Base-by-base conservation (phyloP, 2,113 vertebrate genomes). In the Phalacrocorax brasilianus region DNA sequence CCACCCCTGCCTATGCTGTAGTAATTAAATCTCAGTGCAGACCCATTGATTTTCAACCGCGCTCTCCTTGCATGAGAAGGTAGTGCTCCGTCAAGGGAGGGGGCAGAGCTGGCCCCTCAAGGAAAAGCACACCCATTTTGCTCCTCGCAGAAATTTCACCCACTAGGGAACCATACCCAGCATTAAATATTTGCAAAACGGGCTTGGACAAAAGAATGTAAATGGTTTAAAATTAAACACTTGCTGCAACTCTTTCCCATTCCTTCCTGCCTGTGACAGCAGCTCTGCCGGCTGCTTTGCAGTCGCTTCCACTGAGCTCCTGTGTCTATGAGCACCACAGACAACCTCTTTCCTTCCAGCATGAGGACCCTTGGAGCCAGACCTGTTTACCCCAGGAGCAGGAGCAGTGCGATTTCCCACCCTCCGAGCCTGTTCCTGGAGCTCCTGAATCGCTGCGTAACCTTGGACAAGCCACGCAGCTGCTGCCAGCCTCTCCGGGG, bases 11-110 rank as follows among this genome's bases (percentile, higher is more conserved):
- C 89, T 76, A 44, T 0, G 4, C 87, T 22, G 47, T 49, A 55
- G 84, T 95, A 97, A 97, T 96, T 95, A 94, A 97, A 96, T 89
- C 91, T 91, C 92, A 16, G 45, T 5, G 67, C 75, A 85, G 89
- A 30, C 32, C 83, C 94, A 95, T 89, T 70, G 96, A 96, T 93
- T 95, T 95, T 62, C 80, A 66, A 9, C 86, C 6, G 1, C 3
- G 2, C 44, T 85, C 73, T 85, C 72, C 81, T 74, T 38, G 27
- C 7, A 52, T 3, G 49, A 83, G 92, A 42, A 83, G 85, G 85
- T 7, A 30, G 72, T 0, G 7, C 86, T 83, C 27, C 1, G 89
- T 11, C 1, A 11, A 53, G 71, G 65, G 56, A 75, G 53, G 85
- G 68, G 71, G 67, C 78, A 59, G 63, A 86, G 75, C 62, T 42